Percentiles rank a stretch among this genome's conserved stretches.
Evolutionary conservation across 2,113 vertebrate species (phyloP).

Genomic region (Thermophis baileyi): DNA sequence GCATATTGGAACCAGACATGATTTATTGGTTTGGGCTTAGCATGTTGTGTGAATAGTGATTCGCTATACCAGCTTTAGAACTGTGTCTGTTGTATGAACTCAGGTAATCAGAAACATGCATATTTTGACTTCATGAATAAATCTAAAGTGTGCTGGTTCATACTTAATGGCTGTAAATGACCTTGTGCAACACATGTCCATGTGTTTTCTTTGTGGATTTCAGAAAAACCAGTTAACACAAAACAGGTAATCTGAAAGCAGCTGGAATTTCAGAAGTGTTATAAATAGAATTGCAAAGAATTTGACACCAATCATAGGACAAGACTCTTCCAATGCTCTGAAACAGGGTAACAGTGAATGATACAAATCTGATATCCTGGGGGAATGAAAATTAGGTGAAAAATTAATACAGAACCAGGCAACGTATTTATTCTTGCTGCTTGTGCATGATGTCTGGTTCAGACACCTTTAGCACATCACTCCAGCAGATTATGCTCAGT

Average conservation of each 20-base stretch:
- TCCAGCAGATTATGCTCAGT: conserved; percentile 40
- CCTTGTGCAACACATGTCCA: neutral
- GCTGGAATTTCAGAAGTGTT: neutral
- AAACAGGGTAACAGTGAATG: conserved; percentile 15
- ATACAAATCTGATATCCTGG: conserved; percentile 11
- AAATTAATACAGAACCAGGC: conserved; percentile 29
- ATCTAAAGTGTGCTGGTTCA: neutral
- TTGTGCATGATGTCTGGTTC: conserved; percentile 12
- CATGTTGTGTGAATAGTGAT: neutral
- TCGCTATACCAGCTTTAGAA: neutral
- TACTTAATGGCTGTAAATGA: neutral
- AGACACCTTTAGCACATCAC: conserved; percentile 12
- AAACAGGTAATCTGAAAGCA: neutral
- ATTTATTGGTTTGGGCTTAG: neutral
- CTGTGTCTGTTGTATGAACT: neutral
- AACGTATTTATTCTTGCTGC: conserved; percentile 24
- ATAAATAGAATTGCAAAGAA: neutral
- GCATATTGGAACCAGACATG: neutral
- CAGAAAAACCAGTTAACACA: neutral
- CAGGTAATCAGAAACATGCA: neutral
- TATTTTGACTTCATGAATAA: neutral
- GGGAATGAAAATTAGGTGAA: conserved; percentile 30
- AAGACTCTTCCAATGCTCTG: conserved; percentile 7
- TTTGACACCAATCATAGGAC: conserved; percentile 6
- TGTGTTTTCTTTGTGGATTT: neutral